A percentile compares a stretch with the other conserved stretches of the same genome.
Conservation (phyloP, 2,113 vertebrate genomes). For the Pygathrix nemaeus region DNA sequence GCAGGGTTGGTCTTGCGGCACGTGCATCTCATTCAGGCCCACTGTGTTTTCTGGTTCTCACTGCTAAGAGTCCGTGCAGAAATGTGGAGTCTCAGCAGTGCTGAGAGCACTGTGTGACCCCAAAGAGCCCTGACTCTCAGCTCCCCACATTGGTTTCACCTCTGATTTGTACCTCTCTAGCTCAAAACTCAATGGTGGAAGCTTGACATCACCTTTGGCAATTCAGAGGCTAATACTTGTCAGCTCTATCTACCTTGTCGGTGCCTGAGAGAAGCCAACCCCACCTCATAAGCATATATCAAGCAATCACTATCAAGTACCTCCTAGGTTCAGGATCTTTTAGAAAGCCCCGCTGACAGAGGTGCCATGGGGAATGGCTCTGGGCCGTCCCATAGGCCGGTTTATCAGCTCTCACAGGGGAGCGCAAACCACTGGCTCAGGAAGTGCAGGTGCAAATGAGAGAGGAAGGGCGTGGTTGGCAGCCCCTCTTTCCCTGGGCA, state of each 20-base stretch:
- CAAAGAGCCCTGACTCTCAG: not conserved
- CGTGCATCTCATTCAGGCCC: too few species aligned
- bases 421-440: constrained; percentile 24
- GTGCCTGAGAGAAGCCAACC: not conserved
- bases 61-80: not conserved
- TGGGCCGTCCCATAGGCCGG: not conserved
- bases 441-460: constrained; percentile 46
- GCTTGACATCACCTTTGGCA: not conserved
- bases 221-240: too few species aligned
- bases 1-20: not conserved
- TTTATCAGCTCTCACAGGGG: constrained; percentile 38
- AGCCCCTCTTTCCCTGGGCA: not conserved
- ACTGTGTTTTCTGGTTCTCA: not conserved
- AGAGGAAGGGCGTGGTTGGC: constrained; percentile 12
- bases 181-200: not conserved
- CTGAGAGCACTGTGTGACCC: not conserved
- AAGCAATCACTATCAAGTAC: not conserved
- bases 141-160: accelerated
- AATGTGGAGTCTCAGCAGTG: not conserved
- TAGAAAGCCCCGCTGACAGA: not conserved
- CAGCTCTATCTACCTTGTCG: not conserved
- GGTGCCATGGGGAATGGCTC: not conserved
- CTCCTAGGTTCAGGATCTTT: not conserved
- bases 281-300: not conserved
- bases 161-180: not conserved